Percentiles rank a stretch among this genome's conserved stretches.
phyloP scores from a whole-genome alignment of 2,113 vertebrate genomes.

The Brachirus orientalis region DNA sequence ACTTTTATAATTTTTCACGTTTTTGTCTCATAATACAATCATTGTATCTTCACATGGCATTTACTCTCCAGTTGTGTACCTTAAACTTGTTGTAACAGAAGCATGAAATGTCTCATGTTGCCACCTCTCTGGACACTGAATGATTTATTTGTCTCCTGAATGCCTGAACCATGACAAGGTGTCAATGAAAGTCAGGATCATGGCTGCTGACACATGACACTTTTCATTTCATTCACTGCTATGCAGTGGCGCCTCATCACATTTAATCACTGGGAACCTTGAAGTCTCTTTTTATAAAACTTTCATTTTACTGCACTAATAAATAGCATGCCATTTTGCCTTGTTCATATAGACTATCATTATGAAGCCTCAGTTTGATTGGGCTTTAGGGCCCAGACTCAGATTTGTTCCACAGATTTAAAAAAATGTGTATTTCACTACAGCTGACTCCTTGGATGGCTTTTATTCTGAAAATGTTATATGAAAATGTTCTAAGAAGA shows the following conservation, averaged over 20 bases:
- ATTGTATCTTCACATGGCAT: constrained; percentile 10
- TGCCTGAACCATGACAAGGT: constrained; percentile 71
- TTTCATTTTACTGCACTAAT: constrained; percentile 20
- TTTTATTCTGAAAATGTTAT: constrained; percentile 17
- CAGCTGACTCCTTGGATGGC: constrained; percentile 23
- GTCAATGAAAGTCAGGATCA: constrained; percentile 81
- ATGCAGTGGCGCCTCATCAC: constrained; percentile 51
- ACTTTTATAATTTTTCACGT: background rate
- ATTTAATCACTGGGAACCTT: constrained; percentile 67
- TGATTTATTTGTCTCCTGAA: constrained; percentile 71
- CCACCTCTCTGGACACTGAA: constrained; percentile 59
- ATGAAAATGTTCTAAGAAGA: constrained; percentile 13
- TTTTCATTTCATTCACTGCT: constrained; percentile 73
- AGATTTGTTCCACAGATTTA: constrained; percentile 43
- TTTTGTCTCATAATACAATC: background rate
- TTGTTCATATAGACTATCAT: constrained; percentile 10
- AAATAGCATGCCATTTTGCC: constrained; percentile 13
- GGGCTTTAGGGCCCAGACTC: too few species aligned
- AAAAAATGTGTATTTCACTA: constrained; percentile 33
- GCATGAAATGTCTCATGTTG: constrained; percentile 48
- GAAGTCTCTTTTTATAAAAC: constrained; percentile 29
- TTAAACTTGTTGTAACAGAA: constrained; percentile 36
- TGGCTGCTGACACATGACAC: constrained; percentile 75
- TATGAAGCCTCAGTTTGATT: constrained; percentile 18
- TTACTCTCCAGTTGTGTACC: constrained; percentile 22